phyloP scores from a whole-genome alignment of 2,888 invertebrate species.

The Anagyrus pseudococci region DNA sequence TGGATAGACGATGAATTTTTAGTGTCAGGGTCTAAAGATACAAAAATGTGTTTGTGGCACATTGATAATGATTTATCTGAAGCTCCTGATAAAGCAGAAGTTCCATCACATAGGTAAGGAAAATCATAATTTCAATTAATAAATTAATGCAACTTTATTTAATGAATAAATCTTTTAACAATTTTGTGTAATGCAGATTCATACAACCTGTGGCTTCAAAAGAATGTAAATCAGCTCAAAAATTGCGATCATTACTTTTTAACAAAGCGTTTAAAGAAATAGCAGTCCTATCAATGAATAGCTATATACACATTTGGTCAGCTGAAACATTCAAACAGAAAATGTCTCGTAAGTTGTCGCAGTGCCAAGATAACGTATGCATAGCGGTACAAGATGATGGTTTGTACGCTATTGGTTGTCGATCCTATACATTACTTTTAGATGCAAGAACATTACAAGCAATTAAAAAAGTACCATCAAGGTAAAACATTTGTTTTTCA shows the following conservation, averaged over 20 bases:
- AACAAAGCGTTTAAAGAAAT: constrained; percentile 86
- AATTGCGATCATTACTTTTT: constrained; percentile 85
- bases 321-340: constrained; percentile 88
- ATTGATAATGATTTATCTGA: constrained; percentile 66
- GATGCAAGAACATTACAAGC: constrained; percentile 87
- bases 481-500: constrained; percentile 43
- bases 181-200: constrained; percentile 44
- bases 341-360: constrained; percentile 84
- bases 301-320: constrained; percentile 93
- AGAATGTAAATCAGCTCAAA: constrained; percentile 81
- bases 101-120: constrained; percentile 63
- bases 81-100: constrained; percentile 62
- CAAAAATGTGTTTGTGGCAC: constrained; percentile 88
- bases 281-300: constrained; percentile 89
- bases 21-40: constrained; percentile 92
- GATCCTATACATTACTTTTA: constrained; percentile 87
- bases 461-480: constrained; percentile 60
- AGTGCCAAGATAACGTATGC: constrained; percentile 92
- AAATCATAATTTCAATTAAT: neutral
- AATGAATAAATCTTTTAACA: neutral
- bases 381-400: constrained; percentile 86
- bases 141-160: neutral
- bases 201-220: constrained; percentile 72
- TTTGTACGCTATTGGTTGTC: constrained; percentile 92
- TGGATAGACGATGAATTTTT: constrained; percentile 97